phyloP scores from a whole-genome alignment of 2,113 vertebrate genomes.

The rabbit (Oryctolagus cuniculus) region DNA sequence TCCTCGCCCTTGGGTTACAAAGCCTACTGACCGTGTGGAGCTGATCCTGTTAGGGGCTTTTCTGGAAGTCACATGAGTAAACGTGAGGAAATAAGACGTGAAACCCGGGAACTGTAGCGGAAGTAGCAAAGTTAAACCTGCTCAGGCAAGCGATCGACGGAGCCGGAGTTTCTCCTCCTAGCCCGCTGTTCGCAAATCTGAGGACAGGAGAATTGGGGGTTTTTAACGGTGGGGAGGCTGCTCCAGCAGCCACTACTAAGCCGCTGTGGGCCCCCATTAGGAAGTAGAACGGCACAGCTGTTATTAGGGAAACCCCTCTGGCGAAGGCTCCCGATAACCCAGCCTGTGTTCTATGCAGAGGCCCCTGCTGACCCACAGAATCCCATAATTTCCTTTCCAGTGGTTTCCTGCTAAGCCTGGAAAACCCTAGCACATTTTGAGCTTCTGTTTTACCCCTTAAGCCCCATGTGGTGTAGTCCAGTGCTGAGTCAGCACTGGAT shows the following conservation, averaged over 20 bases:
- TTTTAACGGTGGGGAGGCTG: not conserved
- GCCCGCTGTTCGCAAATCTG: conserved; percentile 1
- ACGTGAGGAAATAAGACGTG: conserved; percentile 6
- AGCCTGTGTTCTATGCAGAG: conserved; percentile 49
- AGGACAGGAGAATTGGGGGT: not conserved
- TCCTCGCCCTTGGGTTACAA: not conserved
- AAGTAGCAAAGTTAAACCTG: not conserved
- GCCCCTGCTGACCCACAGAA: not conserved
- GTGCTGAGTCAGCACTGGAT: not conserved
- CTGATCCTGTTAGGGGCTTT: conserved; percentile 15
- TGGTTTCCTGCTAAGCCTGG: not conserved
- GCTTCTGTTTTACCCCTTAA: conserved; percentile 36
- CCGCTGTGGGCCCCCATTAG: not conserved
- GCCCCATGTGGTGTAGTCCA: not conserved
- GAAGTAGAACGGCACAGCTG: not conserved
- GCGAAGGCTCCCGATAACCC: not conserved
- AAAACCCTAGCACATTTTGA: not conserved
- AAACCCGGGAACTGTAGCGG: not conserved
- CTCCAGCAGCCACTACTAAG: not conserved
- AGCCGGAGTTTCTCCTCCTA: not conserved
- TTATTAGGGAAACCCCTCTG: not conserved
- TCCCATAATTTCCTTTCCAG: conserved; percentile 2
- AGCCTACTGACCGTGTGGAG: not conserved
- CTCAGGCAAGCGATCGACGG: not conserved
- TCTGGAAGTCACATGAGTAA: conserved; percentile 5